Base-by-base conservation (phyloP, 2,888 invertebrate genomes). In the Leptinotarsa haldemani region DNA sequence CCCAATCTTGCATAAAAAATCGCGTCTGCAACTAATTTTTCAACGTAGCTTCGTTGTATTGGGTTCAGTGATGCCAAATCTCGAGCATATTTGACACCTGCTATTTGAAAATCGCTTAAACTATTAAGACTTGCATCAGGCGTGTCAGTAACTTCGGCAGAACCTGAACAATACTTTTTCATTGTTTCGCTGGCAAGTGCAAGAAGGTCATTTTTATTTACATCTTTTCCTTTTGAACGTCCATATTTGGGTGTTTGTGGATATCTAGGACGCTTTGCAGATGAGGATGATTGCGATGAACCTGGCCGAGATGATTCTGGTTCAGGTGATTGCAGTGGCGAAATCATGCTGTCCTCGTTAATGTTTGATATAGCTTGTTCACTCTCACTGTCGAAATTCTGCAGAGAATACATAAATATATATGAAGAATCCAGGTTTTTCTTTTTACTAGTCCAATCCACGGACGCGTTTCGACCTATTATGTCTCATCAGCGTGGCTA, bases 311-410 rank as follows among this genome's bases (percentile, higher is more conserved):
- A 64, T 64, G 64, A 64, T 40, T 64, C 64, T 64, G 64, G 64
- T 64, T 64, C 64, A 64, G 64, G 64, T 64, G 46, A 64, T 64
- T 64, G 64, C 64, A 64, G 64, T 64, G 64, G 64, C 64, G 64
- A 64, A 64, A 64, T 64, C 64, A 64, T 30, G 18, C 18, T 63
- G 63, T 63, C 63, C 63, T 63, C 63, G 18, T 63, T 5, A 64
- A 64, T 64, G 64, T 64, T 64, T 64, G 46, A 64, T 64, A 64
- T 16, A 64, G 64, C 64, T 64, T 46, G 64, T 64, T 64, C 46
- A 64, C 64, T 13, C n/a, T 65, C 48, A 48, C 48, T 16, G 16
- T 48, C 48, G 48, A 48, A 48, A 48, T 48, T 48, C 48, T 48
- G 16, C 48, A 48, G 16, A 16, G 48, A 15, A 48, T 48, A 48